A percentile compares a stretch with the other conserved stretches of the same genome.
phyloP scores from a whole-genome alignment of 2,113 vertebrate genomes.

The Calypte anna region DNA sequence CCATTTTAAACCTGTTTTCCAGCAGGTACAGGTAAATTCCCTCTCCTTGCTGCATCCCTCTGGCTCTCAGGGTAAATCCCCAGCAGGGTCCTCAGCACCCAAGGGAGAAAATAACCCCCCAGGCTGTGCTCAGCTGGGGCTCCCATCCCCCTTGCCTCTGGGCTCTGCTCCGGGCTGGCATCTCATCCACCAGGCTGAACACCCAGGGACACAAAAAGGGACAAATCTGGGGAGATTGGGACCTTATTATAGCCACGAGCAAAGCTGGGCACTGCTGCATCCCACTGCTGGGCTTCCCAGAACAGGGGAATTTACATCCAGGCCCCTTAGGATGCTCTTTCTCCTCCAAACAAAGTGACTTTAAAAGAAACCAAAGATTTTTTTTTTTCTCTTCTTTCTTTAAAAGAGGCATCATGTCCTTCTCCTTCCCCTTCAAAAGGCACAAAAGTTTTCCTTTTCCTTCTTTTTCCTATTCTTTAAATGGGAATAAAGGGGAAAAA shows the following conservation, averaged over 20 bases:
- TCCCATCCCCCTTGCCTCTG: fast-evolving
- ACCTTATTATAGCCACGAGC: neutral
- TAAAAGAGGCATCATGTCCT: neutral
- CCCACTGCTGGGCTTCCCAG: neutral
- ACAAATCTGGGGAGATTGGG: neutral
- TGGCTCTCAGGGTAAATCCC: too few relatives aligned
- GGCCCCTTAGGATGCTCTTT: neutral
- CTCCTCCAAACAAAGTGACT: neutral
- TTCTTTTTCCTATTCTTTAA: neutral
- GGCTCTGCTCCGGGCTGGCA: neutral
- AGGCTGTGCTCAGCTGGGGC: too few relatives aligned
- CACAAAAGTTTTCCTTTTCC: neutral
- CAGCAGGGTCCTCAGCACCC: neutral
- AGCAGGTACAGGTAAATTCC: neutral
- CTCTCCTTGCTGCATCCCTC: fast-evolving
- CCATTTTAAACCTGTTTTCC: neutral
- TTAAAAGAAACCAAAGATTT: neutral
- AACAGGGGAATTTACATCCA: neutral
- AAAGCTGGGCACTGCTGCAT: neutral
- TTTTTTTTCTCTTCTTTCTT: too few relatives aligned
- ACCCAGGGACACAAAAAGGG: neutral
- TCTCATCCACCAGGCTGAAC: neutral
- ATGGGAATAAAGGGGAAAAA: neutral
- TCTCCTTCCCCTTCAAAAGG: neutral
- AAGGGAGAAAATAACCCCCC: neutral